Percentiles rank a stretch among this genome's conserved stretches.
phyloP scores from a whole-genome alignment of 2,113 vertebrate species.

The Sclerurus mexicanus region DNA sequence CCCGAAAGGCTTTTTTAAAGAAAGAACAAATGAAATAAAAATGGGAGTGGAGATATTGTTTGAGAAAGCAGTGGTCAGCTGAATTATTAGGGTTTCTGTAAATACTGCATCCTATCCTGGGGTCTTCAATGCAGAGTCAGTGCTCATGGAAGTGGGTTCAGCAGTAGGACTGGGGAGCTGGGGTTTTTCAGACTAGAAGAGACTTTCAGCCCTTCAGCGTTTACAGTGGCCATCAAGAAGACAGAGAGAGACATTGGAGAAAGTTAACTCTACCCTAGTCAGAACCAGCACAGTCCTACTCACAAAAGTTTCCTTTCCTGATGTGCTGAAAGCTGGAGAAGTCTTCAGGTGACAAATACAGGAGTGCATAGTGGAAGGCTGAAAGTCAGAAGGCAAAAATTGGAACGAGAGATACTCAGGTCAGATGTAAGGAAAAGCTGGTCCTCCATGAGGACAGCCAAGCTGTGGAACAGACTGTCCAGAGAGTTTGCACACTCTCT shows the following conservation, averaged over 20 bases:
- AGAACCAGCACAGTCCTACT: conserved; percentile 80
- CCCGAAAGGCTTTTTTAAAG: not conserved
- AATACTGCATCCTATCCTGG: not conserved
- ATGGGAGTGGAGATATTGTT: not conserved
- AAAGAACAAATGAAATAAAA: not conserved
- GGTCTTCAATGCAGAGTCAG: not conserved
- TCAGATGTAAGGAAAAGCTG: not conserved
- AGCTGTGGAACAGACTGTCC: not conserved
- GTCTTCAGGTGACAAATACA: conserved; percentile 77
- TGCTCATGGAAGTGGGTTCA: not conserved
- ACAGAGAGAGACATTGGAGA: not conserved
- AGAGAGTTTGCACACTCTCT: not conserved
- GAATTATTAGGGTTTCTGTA: not conserved
- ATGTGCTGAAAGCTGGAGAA: conserved; percentile 81
- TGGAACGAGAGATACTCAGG: not conserved
- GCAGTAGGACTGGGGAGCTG: not conserved
- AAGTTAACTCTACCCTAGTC: not conserved
- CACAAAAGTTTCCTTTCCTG: conserved; percentile 86
- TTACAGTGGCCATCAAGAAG: not conserved
- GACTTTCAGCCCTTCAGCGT: not conserved
- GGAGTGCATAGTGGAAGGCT: not conserved
- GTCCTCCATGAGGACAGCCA: not conserved
- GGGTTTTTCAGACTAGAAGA: not conserved
- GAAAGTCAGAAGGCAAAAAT: not conserved
- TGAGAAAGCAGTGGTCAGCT: not conserved